phyloP scores from a whole-genome alignment of 2,797 vertebrate genomes.

The Sphaeramia orbicularis region DNA sequence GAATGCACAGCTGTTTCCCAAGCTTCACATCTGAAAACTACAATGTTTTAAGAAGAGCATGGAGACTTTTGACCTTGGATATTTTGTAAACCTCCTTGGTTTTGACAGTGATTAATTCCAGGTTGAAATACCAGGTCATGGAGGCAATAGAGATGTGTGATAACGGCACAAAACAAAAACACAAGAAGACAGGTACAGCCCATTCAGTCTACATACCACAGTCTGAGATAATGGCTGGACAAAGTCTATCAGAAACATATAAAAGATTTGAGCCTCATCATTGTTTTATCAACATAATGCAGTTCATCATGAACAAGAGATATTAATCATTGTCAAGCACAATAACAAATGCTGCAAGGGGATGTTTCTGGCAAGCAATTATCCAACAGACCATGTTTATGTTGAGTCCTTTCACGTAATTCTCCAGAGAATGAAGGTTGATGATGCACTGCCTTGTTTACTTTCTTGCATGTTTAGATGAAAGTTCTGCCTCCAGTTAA shows the following conservation, averaged over 20 bases:
- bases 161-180: constrained; percentile 53
- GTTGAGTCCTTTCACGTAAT: constrained; percentile 38
- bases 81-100: constrained; percentile 40
- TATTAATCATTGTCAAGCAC: constrained; percentile 61
- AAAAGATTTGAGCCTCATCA: constrained; percentile 35
- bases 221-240: constrained; percentile 34
- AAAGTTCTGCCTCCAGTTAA: constrained; percentile 26
- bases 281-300: constrained; percentile 44
- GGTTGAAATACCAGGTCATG: constrained; percentile 47
- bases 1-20: constrained; percentile 7
- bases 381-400: constrained; percentile 44
- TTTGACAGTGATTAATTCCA: constrained; percentile 70
- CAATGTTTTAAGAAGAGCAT: constrained; percentile 31
- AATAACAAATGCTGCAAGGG: constrained; percentile 26
- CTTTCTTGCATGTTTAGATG: constrained; percentile 24
- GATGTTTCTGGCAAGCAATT: constrained; percentile 46
- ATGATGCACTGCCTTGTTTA: constrained; percentile 51
- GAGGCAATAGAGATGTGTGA: constrained; percentile 58
- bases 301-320: constrained; percentile 33
- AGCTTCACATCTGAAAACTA: not conserved
- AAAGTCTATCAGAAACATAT: constrained; percentile 26
- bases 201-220: constrained; percentile 8
- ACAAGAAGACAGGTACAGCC: constrained; percentile 42
- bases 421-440: constrained; percentile 56
- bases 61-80: constrained; percentile 51